Evolutionary conservation across 2,888 invertebrate species (phyloP).

Genomic region (Sturmia bella): DNA sequence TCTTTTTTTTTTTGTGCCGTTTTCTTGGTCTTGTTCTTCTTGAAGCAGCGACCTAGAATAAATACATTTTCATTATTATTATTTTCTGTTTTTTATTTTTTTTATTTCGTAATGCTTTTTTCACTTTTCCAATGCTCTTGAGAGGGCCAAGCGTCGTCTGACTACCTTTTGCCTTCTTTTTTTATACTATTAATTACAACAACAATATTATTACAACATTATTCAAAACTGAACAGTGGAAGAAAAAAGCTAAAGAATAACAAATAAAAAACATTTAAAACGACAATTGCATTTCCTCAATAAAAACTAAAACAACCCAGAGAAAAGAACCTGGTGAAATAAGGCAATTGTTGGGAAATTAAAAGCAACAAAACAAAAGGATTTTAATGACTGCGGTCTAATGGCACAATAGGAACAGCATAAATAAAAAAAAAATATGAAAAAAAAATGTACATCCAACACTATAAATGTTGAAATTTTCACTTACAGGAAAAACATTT

Average conservation of each 20-base stretch:
- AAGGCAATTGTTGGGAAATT: slow-evolving; percentile 70
- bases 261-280: slow-evolving; percentile 64
- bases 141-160: slow-evolving; percentile 59
- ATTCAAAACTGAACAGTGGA: slow-evolving; percentile 41
- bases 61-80: slow-evolving; percentile 56
- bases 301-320: slow-evolving; percentile 56
- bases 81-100: too few species aligned
- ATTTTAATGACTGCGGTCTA: slow-evolving; percentile 67
- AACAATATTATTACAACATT: slow-evolving; percentile 44
- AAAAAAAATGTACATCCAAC: slow-evolving; percentile 30
- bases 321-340: slow-evolving; percentile 54
- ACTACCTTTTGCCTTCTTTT: slow-evolving; percentile 22
- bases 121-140: slow-evolving; percentile 48
- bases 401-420: slow-evolving; percentile 54
- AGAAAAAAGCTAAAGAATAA: slow-evolving; percentile 49
- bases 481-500: slow-evolving; percentile 64
- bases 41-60: slow-evolving; percentile 64
- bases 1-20: slow-evolving; percentile 14
- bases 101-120: slow-evolving; percentile 13
- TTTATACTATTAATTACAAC: slow-evolving; percentile 42
- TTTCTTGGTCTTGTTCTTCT: slow-evolving; percentile 49
- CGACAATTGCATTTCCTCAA: slow-evolving; percentile 70
- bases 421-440: slow-evolving; percentile 22
- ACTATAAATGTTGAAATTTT: slow-evolving; percentile 54
- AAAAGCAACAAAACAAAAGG: slow-evolving; percentile 68